phyloP scores from a whole-genome alignment of 2,113 vertebrate genomes.

The Polypterus bichir region DNA sequence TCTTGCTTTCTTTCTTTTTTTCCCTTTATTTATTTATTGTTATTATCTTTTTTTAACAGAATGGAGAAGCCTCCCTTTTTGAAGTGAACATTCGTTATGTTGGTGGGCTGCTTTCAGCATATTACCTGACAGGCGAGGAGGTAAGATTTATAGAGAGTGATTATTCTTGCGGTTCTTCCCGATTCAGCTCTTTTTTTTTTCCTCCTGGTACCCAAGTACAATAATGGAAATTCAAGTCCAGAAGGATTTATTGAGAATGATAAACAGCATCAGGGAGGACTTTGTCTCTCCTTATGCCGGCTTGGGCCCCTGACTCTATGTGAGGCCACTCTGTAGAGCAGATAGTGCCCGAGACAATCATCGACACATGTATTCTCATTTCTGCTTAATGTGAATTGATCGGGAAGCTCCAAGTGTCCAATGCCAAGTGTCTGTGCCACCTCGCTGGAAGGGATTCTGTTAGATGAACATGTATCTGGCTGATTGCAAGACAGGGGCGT shows the following conservation, averaged over 20 bases:
- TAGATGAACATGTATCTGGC: no score
- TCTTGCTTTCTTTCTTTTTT: no score
- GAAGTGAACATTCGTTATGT: constrained; percentile 97
- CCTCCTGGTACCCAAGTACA: constrained; percentile 7
- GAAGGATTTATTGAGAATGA: constrained; percentile 19
- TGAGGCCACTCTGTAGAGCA: constrained; percentile 15
- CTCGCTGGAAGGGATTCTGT: no score
- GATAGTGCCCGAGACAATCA: constrained; percentile 25
- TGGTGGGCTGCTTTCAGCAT: constrained; percentile 75
- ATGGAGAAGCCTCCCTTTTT: constrained; percentile 87
- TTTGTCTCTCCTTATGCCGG: background rate
- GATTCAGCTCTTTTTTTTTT: constrained; percentile 24
- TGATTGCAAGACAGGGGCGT: no score
- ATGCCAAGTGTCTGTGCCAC: no score
- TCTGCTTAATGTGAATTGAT: constrained; percentile 44
- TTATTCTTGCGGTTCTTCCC: constrained; percentile 17
- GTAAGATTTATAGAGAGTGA: constrained; percentile 48
- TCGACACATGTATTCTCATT: constrained; percentile 25
- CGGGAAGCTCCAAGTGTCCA: constrained; percentile 19
- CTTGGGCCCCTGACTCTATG: background rate
- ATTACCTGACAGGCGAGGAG: constrained; percentile 84
- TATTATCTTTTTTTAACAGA: constrained; percentile 49
- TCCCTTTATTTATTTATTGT: no score
- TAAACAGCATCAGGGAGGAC: constrained; percentile 12
- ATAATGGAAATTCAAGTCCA: background rate